Conservation (phyloP, 2,113 vertebrate genomes). For the Muntiacus reevesi region DNA sequence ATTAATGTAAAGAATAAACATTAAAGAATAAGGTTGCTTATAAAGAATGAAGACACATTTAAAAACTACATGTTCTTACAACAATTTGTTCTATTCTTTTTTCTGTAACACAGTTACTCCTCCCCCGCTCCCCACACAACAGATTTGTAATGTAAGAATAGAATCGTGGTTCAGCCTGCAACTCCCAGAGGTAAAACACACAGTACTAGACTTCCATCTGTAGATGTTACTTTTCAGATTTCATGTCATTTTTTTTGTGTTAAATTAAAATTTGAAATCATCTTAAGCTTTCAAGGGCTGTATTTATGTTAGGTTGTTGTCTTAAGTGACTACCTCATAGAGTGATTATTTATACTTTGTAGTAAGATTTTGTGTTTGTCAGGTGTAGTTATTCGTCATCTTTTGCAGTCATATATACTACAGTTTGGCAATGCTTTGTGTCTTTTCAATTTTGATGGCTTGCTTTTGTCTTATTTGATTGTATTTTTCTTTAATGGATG, state of each 20-base stretch:
- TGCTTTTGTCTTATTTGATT: conserved; percentile 19
- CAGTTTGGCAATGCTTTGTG: not conserved
- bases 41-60: conserved; percentile 69
- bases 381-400: not conserved
- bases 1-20: conserved; percentile 47
- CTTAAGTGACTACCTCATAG: not conserved
- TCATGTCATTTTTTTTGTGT: conserved; percentile 76
- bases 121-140: conserved; percentile 84
- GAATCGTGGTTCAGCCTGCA: conserved; percentile 82
- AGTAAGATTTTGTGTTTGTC: conserved; percentile 8
- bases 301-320: conserved; percentile 42
- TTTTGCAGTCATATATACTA: not conserved
- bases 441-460: conserved; percentile 30
- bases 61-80: conserved; percentile 82
- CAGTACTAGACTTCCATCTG: conserved; percentile 85
- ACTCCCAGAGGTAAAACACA: conserved; percentile 83
- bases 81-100: conserved; percentile 82
- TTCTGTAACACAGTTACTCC: conserved; percentile 80
- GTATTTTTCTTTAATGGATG: not conserved
- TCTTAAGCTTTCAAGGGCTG: conserved; percentile 59
- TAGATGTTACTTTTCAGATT: conserved; percentile 77
- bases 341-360: conserved; percentile 31
- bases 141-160: conserved; percentile 87
- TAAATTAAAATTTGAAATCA: conserved; percentile 77
- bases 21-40: conserved; percentile 67